These are phyloP conservation scores for Deroplatys truncata DNA, from an alignment of 2,888 invertebrate genomes.

Conservation along the genomic window DNA sequence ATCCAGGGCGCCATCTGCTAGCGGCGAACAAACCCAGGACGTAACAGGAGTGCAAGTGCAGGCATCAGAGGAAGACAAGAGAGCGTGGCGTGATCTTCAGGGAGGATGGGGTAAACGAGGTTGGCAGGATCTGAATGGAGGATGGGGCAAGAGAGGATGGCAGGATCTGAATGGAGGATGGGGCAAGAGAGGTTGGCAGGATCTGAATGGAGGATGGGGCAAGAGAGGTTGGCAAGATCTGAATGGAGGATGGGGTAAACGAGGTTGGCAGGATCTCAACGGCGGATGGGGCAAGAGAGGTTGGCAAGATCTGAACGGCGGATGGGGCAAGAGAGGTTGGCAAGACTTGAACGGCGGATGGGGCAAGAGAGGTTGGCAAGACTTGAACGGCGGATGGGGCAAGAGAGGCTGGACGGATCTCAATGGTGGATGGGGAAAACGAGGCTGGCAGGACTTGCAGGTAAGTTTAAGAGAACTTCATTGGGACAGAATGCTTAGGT, in stretches of 20 bases:
- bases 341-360: slow-evolving; percentile 51
- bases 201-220: slow-evolving; percentile 47
- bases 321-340: slow-evolving; percentile 55
- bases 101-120: slow-evolving; percentile 36
- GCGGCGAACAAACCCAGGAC: neutral
- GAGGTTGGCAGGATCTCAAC: slow-evolving; percentile 24
- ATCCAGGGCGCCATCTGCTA: neutral
- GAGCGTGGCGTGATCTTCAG: slow-evolving; percentile 53
- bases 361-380: slow-evolving; percentile 51
- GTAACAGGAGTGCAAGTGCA: neutral
- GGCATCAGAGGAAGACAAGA: slow-evolving; percentile 32
- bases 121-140: slow-evolving; percentile 19
- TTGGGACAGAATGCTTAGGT: too few species aligned
- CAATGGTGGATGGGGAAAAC: slow-evolving; percentile 42
- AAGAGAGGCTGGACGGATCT: slow-evolving; percentile 52
- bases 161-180: slow-evolving; percentile 51
- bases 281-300: slow-evolving; percentile 53
- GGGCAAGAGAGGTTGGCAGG: slow-evolving; percentile 40
- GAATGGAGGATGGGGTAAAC: slow-evolving; percentile 46
- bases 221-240: slow-evolving; percentile 59
- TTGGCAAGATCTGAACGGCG: slow-evolving; percentile 53
- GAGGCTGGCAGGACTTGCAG: slow-evolving; percentile 55
- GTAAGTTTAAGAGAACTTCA: too few species aligned
- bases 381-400: slow-evolving; percentile 50
- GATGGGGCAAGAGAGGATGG: slow-evolving; percentile 57